phyloP scores from a whole-genome alignment of 2,797 vertebrate genomes.

The Sebastes minor region DNA sequence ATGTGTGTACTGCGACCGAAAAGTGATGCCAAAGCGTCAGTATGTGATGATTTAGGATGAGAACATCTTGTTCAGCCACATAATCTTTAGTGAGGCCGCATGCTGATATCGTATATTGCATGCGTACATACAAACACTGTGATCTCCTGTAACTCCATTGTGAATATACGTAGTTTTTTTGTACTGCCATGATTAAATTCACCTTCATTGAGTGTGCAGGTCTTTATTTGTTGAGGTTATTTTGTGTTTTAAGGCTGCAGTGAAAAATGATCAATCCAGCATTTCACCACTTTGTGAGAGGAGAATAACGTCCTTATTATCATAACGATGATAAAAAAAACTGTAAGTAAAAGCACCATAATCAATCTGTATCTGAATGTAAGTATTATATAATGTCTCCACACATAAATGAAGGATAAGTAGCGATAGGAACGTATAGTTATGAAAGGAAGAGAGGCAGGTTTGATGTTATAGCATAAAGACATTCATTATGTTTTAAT shows the following conservation, averaged over 20 bases:
- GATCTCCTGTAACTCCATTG: neutral
- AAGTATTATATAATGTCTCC: neutral
- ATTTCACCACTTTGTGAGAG: neutral
- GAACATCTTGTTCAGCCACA: neutral
- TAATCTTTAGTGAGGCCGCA: neutral
- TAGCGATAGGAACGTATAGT: neutral
- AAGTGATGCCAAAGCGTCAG: no score
- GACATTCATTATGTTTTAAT: neutral
- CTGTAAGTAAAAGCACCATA: neutral
- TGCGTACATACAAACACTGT: no score
- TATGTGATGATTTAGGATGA: no score
- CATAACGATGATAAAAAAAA: neutral
- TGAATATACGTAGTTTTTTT: neutral
- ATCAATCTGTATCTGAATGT: neutral
- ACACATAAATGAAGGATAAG: neutral
- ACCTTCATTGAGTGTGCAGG: neutral
- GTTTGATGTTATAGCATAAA: neutral
- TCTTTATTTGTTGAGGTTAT: neutral
- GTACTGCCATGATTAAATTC: neutral
- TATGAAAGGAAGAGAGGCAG: neutral
- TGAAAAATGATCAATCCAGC: neutral
- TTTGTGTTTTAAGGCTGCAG: neutral
- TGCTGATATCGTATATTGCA: neutral
- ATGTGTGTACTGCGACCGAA: no score
- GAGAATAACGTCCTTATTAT: neutral